Percentiles rank a stretch among this genome's conserved stretches.
Evolutionary conservation across 2,113 vertebrate species (phyloP).

Genomic region (Anser cygnoides): DNA sequence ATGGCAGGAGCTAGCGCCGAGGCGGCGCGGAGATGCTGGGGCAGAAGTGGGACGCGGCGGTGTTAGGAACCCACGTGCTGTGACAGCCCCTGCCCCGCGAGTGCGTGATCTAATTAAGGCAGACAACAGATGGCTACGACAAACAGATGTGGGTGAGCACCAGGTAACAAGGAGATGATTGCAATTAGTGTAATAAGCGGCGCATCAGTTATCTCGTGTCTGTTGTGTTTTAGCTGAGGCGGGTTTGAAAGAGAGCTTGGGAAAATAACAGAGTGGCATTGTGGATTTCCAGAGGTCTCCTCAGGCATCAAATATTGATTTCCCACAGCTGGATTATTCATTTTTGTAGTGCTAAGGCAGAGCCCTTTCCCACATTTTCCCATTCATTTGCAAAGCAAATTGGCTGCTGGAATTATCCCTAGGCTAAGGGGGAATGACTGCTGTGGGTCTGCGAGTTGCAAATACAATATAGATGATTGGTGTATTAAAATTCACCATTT

Average conservation of each 20-base stretch:
- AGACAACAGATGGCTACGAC: slow-evolving; percentile 13
- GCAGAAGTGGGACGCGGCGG: neutral
- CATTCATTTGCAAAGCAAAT: neutral
- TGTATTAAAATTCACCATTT: neutral
- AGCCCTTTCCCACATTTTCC: neutral
- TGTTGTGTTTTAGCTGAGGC: neutral
- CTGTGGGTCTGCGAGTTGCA: neutral
- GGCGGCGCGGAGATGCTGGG: neutral
- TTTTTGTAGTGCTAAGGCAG: neutral
- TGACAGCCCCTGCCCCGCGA: neutral
- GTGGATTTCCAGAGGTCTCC: neutral
- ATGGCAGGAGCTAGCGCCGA: too few relatives aligned
- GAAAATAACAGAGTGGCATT: neutral
- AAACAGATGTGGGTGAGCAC: slow-evolving; percentile 37
- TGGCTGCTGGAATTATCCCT: neutral
- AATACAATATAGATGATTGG: neutral
- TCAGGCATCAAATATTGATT: neutral
- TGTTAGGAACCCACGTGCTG: neutral
- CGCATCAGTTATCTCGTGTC: neutral
- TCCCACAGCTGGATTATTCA: neutral
- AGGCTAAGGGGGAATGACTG: neutral
- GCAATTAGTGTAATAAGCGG: slow-evolving; percentile 40
- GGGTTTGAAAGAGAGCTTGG: neutral
- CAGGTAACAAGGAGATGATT: slow-evolving; percentile 43
- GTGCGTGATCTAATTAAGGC: neutral